Percentiles rank a stretch among this genome's conserved stretches.
Conservation (phyloP, 1,140 invertebrate species). For the Drosophila tropicalis region DNA sequence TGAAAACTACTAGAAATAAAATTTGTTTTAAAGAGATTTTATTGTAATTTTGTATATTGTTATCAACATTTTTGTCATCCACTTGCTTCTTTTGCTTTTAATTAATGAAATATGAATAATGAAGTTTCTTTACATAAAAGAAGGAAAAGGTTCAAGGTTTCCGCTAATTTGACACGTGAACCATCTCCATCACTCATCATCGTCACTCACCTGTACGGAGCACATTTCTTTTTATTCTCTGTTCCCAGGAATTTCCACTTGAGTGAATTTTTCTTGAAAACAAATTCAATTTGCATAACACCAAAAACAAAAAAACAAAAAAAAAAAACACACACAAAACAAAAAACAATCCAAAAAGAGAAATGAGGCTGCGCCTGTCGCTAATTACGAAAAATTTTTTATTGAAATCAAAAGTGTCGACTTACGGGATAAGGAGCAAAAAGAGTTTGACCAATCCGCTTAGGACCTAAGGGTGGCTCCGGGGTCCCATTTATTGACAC, state of each 20-base stretch:
- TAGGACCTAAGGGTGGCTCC: conserved; percentile 35
- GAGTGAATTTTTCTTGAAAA: conserved; percentile 36
- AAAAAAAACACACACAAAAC: conserved; percentile 51
- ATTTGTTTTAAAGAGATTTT: conserved; percentile 14
- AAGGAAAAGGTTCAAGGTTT: conserved; percentile 6
- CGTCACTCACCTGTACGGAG: conserved; percentile 12
- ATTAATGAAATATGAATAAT: conserved; percentile 14
- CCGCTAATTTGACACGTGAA: conserved; percentile 18
- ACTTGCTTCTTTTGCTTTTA: neutral
- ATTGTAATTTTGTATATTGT: conserved; percentile 2
- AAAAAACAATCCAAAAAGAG: conserved; percentile 51
- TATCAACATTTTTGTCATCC: neutral
- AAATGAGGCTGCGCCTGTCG: conserved; percentile 63
- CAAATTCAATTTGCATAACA: conserved; percentile 50
- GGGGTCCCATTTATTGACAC: conserved; percentile 71
- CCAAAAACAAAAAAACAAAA: conserved; percentile 16
- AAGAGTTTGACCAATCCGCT: conserved; percentile 47
- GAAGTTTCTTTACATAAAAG: conserved; percentile 5
- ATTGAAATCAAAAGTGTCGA: conserved; percentile 79
- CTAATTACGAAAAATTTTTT: conserved; percentile 79
- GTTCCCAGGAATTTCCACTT: conserved; percentile 13
- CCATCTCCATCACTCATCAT: conserved; percentile 8
- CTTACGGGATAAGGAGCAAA: conserved; percentile 19
- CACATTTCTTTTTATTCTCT: conserved; percentile 7
- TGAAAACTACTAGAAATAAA: neutral